Percentiles rank a stretch among this genome's conserved stretches.
phyloP scores from a whole-genome alignment of 2,888 invertebrate species.

The Dryadula phaetusa region DNA sequence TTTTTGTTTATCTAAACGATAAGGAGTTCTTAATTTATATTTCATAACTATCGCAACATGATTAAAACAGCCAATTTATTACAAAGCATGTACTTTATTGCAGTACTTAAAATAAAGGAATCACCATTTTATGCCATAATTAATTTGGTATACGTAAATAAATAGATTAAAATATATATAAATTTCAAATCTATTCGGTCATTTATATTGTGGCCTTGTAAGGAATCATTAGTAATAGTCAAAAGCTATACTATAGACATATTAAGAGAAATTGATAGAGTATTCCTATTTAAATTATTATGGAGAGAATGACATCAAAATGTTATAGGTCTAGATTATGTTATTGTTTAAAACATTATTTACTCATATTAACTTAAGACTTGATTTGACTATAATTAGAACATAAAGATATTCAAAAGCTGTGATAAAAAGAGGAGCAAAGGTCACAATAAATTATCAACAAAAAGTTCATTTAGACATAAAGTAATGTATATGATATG shows the following conservation, averaged over 20 bases:
- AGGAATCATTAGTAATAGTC: too few relatives aligned
- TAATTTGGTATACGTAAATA: too few relatives aligned
- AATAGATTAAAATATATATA: too few relatives aligned
- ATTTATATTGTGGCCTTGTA: too few relatives aligned
- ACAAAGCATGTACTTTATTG: background rate
- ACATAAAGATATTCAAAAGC: constrained; percentile 31
- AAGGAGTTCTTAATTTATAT: background rate
- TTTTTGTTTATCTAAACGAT: too few relatives aligned
- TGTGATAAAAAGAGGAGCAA: constrained; percentile 44
- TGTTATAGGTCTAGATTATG: background rate
- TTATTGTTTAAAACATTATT: background rate
- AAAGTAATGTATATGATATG: constrained; percentile 28
- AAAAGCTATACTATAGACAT: too few relatives aligned
- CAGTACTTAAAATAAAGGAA: too few relatives aligned
- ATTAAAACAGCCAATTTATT: background rate
- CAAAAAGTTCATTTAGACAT: constrained; percentile 38
- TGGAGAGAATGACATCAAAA: too few relatives aligned
- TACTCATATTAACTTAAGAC: background rate
- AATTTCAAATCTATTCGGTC: too few relatives aligned
- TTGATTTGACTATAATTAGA: background rate
- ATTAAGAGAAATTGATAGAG: too few relatives aligned
- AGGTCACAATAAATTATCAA: constrained; percentile 45
- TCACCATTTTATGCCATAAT: too few relatives aligned
- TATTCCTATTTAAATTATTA: too few relatives aligned
- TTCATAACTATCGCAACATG: background rate